A percentile compares a stretch with the other conserved stretches of the same genome.
Conservation (phyloP, 2,113 vertebrate genomes). For the Tetrao urogallus region DNA sequence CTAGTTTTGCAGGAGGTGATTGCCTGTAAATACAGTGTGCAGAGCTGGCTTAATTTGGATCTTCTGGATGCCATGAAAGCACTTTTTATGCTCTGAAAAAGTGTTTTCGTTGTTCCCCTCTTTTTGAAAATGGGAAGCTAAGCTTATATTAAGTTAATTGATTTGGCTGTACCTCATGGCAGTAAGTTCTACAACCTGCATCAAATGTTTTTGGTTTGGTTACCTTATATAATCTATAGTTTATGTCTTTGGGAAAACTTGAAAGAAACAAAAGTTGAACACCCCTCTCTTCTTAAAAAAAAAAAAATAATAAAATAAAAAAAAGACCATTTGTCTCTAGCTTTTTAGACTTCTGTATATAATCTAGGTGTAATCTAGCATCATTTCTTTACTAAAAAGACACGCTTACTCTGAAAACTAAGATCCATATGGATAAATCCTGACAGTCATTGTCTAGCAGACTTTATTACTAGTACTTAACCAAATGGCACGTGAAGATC, state of each 20-base stretch:
- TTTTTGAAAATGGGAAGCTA: neutral
- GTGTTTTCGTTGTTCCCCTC: neutral
- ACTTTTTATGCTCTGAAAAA: neutral
- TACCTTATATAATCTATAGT: neutral
- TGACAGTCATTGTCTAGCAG: neutral
- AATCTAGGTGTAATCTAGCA: neutral
- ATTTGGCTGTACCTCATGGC: neutral
- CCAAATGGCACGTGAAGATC: neutral
- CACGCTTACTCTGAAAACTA: neutral
- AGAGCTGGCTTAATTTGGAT: neutral
- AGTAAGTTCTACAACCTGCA: neutral
- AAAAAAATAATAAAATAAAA: neutral
- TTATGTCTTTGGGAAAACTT: no score
- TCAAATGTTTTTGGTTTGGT: neutral
- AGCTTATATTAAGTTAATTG: neutral
- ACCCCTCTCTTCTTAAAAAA: fast-evolving
- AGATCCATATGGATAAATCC: neutral
- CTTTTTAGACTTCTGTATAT: neutral
- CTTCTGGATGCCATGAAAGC: neutral
- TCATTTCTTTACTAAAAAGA: neutral
- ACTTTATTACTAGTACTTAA: neutral
- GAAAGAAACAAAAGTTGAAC: no score
- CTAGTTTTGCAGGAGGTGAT: neutral
- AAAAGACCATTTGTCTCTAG: neutral
- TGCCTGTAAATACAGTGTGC: neutral